phyloP scores from a whole-genome alignment of 1,140 invertebrate species.

The Apis laboriosa region DNA sequence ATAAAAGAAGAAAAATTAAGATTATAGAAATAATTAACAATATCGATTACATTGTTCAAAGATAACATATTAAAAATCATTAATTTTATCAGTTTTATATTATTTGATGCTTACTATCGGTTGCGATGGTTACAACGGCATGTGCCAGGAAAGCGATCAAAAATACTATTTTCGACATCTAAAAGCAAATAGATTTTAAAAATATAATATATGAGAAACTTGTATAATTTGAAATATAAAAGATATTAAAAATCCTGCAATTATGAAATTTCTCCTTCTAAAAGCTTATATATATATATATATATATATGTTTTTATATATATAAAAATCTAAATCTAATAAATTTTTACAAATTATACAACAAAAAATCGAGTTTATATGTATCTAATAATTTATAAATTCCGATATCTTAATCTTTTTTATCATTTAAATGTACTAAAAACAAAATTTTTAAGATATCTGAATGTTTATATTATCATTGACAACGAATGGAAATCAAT shows the following conservation, averaged over 20 bases:
- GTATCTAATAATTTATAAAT: no score
- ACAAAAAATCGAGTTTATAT: no score
- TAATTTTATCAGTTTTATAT: neutral
- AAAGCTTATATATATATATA: neutral
- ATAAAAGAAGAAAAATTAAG: neutral
- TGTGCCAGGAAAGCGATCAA: neutral
- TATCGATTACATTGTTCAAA: neutral
- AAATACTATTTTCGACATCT: slow-evolving; percentile 15
- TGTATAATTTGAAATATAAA: neutral
- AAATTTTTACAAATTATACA: no score
- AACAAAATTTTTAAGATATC: no score
- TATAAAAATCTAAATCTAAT: neutral
- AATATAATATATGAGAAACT: neutral
- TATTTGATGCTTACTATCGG: slow-evolving; percentile 36
- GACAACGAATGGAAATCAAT: no score
- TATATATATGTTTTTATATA: neutral
- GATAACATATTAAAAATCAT: no score
- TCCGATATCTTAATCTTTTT: no score
- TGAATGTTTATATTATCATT: no score
- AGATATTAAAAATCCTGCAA: neutral
- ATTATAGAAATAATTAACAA: neutral
- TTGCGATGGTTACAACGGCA: neutral
- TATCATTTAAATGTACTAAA: no score
- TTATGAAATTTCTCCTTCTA: neutral
- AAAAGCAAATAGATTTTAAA: neutral